Evolutionary conservation across 2,113 vertebrate species (phyloP).

Genomic region (Pao palembangensis): DNA sequence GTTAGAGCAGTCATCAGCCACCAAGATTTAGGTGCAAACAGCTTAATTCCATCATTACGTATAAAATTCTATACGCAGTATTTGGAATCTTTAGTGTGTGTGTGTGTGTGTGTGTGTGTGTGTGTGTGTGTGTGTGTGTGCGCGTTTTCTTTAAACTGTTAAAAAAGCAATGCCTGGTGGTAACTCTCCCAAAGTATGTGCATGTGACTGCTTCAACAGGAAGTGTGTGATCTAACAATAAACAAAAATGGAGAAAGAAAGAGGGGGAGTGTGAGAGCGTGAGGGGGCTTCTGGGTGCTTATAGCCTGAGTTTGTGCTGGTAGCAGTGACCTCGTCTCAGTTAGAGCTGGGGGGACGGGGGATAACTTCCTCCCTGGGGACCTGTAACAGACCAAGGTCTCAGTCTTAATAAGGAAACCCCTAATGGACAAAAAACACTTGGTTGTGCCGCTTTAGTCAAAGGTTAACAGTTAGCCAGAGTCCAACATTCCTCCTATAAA

Average conservation of each 20-base stretch:
- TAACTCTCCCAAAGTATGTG: conserved; percentile 5
- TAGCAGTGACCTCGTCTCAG: conserved; percentile 47
- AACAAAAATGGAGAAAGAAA: conserved; percentile 14
- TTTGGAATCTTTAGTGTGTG: background rate
- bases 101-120: background rate
- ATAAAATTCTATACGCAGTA: background rate
- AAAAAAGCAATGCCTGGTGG: background rate
- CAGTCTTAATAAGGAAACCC: conserved; percentile 44
- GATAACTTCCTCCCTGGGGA: conserved; percentile 56
- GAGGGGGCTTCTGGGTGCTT: conserved; percentile 18
- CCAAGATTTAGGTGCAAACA: conserved; percentile 11
- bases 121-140: background rate
- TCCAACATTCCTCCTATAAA: conserved; percentile 12
- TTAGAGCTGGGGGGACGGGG: conserved; percentile 52
- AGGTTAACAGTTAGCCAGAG: conserved; percentile 25
- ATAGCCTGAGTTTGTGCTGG: conserved; percentile 38
- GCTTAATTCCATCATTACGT: background rate
- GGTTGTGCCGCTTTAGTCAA: conserved; percentile 9
- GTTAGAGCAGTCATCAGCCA: conserved; percentile 9
- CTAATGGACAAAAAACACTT: conserved; percentile 27
- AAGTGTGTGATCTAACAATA: conserved; percentile 31
- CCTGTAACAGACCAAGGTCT: conserved; percentile 18
- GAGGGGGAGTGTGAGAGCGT: conserved; percentile 3
- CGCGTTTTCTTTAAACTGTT: conserved; percentile 8
- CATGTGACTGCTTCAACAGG: conserved; percentile 14